phyloP scores from a whole-genome alignment of 2,888 invertebrate genomes.

The Nezara viridula region DNA sequence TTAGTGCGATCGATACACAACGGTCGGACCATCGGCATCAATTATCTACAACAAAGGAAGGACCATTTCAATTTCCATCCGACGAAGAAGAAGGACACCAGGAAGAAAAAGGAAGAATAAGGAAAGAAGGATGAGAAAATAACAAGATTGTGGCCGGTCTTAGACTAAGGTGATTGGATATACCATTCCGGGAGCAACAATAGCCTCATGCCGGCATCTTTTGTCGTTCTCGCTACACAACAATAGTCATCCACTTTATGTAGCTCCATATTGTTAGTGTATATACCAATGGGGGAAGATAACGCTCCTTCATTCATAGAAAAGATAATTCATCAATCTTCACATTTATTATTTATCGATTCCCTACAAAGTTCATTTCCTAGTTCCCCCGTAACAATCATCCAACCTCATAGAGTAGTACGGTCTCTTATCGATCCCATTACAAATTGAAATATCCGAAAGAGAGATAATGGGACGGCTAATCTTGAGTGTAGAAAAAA shows the following conservation, averaged over 20 bases:
- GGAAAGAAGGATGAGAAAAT: conserved; percentile 53
- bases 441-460: too few species aligned
- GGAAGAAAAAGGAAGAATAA: conserved; percentile 57
- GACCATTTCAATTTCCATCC: conserved; percentile 18
- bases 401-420: too few species aligned
- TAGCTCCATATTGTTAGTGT: conserved; percentile 7
- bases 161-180: conserved; percentile 46
- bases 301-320: background rate
- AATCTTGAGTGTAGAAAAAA: too few species aligned
- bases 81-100: background rate
- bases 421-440: too few species aligned
- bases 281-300: background rate
- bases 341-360: conserved; percentile 31
- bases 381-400: too few species aligned
- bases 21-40: background rate
- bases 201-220: background rate
- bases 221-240: background rate
- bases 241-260: conserved; percentile 2
- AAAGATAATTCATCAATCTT: conserved; percentile 9
- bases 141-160: conserved; percentile 51
- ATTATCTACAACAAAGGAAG: background rate
- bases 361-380: too few species aligned
- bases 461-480: too few species aligned
- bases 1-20: background rate
- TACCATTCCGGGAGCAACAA: conserved; percentile 41